Base-by-base conservation (phyloP, 2,113 vertebrate genomes). In the Hippocampus mohnikei region DNA sequence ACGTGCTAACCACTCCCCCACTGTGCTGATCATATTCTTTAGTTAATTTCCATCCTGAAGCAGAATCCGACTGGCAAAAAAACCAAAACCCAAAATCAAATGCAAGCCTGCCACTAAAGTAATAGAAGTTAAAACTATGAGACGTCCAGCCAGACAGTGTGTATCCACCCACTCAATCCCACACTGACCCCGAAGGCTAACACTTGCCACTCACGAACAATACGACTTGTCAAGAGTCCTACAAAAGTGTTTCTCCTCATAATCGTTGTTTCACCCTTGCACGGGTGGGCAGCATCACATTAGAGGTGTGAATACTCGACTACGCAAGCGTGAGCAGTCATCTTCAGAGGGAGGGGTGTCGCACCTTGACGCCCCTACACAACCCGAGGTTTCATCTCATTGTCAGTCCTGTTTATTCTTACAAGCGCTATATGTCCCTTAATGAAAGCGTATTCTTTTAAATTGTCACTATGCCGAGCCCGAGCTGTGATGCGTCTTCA, bases 271-370 rank as follows among this genome's bases (percentile, higher is more conserved):
- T 69, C 56, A 75, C 75, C 68, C 72, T 66, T 66, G 68, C 50
- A 68, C 73, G 81, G 78, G 77, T 74, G 82, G 75, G 55, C 33
- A 65, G 76, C 77, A 81, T 63, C 20, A 78, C 73, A 84, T 87
- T 88, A 81, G 55, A 81, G 82, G 84, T 87, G 88, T 82, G 42
- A 87, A 87, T 75, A 81, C 85, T 81, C 84, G 46, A 80, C 66
- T 81, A 84, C 65, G 52, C 58, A 77, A 80, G 71, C 73, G 80
- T 86, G 80, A 81, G 72, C 75, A 84, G 85, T 81, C 62, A 72
- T 41, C 56, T 76, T 80, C 58, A 52, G 52, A 79, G 68, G 33
- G 33, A 0, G 33, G 33, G 44, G 40, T 78, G 75, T 80, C 78
- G 82, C 72, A 85, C 72, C 80, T 80, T 82, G 79, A 81, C 67